A percentile compares a stretch with the other conserved stretches of the same genome.
phyloP scores from a whole-genome alignment of 1,140 invertebrate species.

The Trichonephila clavata region DNA sequence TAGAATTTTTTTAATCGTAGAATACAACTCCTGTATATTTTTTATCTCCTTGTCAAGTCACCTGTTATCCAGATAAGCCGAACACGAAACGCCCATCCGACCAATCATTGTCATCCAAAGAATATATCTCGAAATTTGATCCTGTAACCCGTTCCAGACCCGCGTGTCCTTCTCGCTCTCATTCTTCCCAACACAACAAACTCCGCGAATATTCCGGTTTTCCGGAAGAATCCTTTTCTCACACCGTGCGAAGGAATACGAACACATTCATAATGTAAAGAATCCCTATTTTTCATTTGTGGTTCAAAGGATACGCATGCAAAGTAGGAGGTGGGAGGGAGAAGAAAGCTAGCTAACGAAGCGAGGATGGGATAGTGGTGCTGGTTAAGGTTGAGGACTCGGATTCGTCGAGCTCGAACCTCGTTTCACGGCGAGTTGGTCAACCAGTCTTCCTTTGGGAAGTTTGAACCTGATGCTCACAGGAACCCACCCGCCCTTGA shows the following conservation, averaged over 20 bases:
- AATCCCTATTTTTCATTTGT: background rate
- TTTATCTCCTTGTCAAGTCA: too few species aligned
- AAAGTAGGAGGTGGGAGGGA: background rate
- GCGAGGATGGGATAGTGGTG: background rate
- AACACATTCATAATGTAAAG: background rate
- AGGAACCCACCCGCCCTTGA: too few species aligned
- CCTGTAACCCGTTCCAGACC: background rate
- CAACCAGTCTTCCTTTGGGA: conserved; percentile 61
- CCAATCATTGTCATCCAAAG: too few species aligned
- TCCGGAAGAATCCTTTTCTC: background rate
- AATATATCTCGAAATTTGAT: too few species aligned
- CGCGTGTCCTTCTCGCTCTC: conserved; percentile 11
- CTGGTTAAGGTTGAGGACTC: conserved; percentile 1
- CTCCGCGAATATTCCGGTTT: background rate
- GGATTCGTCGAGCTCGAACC: background rate
- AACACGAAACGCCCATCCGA: too few species aligned
- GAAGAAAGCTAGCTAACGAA: background rate
- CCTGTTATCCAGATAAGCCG: too few species aligned
- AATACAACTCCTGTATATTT: too few species aligned
- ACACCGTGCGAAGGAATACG: background rate
- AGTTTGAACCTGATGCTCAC: background rate
- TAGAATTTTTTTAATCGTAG: too few species aligned
- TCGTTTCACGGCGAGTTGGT: conserved; percentile 56
- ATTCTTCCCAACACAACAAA: background rate
- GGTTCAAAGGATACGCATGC: conserved; percentile 8